Conservation (phyloP, 2,113 vertebrate genomes). For the Pseudonaja textilis region DNA sequence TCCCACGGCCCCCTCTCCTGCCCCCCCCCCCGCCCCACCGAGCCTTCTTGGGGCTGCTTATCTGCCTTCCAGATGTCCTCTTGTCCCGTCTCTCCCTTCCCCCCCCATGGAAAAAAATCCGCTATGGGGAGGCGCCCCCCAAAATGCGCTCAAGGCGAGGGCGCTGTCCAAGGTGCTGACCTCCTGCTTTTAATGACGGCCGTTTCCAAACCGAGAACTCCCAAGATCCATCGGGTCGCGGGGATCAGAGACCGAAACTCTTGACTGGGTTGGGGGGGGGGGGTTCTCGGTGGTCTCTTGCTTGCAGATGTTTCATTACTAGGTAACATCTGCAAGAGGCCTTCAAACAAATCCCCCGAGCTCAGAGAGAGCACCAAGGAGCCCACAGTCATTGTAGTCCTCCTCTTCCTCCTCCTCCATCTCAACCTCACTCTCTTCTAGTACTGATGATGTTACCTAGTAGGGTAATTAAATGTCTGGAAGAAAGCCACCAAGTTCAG, state of each 20-base stretch:
- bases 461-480: no score
- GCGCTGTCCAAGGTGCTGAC: neutral
- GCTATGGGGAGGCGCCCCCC: neutral
- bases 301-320: no score
- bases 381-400: no score
- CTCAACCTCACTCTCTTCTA: no score
- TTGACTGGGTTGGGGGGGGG: neutral
- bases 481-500: no score
- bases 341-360: no score
- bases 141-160: rapidly evolving
- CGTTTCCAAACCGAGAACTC: neutral
- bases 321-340: no score
- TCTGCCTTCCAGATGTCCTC: neutral
- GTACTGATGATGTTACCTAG: no score
- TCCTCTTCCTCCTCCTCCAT: no score
- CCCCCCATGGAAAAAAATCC: rapidly evolving
- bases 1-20: neutral
- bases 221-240: neutral
- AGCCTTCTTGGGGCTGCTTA: neutral
- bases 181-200: neutral
- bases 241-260: neutral
- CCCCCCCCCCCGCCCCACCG: no score
- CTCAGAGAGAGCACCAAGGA: no score
- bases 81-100: no score
- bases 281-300: neutral